phyloP scores from a whole-genome alignment of 2,888 invertebrate genomes.

The Linnaemya tessellans region DNA sequence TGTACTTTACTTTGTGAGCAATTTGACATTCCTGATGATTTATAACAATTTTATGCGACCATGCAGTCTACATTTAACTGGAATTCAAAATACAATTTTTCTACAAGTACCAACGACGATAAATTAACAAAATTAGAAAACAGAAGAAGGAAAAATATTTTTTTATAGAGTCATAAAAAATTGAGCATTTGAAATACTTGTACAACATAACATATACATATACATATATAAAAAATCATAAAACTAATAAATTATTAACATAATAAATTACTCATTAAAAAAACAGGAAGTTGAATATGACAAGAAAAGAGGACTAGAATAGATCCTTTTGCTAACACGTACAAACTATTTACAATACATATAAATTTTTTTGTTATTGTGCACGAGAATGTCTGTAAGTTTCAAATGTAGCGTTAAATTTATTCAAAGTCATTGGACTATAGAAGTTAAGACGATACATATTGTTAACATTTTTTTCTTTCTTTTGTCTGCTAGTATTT shows the following conservation, averaged over 20 bases:
- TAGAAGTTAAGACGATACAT: background rate
- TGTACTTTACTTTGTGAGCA: slow-evolving; percentile 17
- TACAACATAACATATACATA: slow-evolving; percentile 19
- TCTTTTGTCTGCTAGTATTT: slow-evolving; percentile 3
- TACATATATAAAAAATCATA: slow-evolving; percentile 59
- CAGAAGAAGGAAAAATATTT: background rate
- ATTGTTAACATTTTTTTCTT: background rate
- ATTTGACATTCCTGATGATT: slow-evolving; percentile 67
- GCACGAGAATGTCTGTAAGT: background rate
- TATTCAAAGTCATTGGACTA: slow-evolving; percentile 37
- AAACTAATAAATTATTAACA: slow-evolving; percentile 70
- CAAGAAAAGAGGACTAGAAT: background rate
- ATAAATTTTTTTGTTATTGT: too few species aligned
- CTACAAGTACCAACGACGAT: slow-evolving; percentile 14
- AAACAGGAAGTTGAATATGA: slow-evolving; percentile 45
- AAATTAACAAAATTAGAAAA: slow-evolving; percentile 36
- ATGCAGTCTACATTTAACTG: slow-evolving; percentile 45
- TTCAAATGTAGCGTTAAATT: slow-evolving; percentile 16
- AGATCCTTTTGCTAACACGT: slow-evolving; percentile 56
- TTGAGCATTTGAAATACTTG: slow-evolving; percentile 38
- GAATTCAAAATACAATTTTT: slow-evolving; percentile 42
- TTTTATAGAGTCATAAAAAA: slow-evolving; percentile 54
- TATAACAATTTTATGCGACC: slow-evolving; percentile 51
- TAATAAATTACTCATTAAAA: slow-evolving; percentile 69
- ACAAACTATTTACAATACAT: slow-evolving; percentile 1